Evolutionary conservation across 2,797 vertebrate genomes (phyloP).

Genomic region (Denticeps clupeoides): DNA sequence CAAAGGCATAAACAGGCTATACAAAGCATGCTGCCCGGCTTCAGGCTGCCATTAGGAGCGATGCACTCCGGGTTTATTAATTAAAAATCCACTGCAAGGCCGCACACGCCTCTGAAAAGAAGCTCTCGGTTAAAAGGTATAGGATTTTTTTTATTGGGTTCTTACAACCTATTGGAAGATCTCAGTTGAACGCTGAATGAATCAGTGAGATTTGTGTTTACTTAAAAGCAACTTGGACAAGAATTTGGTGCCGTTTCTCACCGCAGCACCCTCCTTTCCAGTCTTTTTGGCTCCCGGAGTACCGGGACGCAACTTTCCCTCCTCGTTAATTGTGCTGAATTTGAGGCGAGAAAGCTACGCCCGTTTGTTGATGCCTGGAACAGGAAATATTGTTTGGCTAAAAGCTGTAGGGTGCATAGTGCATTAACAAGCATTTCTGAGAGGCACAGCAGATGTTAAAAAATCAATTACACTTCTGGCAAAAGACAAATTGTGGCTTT

Average conservation of each 20-base stretch:
- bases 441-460: slow-evolving; percentile 10
- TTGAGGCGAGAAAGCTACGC: background rate
- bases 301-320: background rate
- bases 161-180: no score
- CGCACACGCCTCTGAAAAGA: background rate
- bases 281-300: no score
- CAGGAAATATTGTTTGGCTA: background rate
- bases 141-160: background rate
- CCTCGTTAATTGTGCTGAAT: background rate
- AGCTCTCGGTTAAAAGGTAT: slow-evolving; percentile 1
- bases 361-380: background rate
- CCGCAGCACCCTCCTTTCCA: no score
- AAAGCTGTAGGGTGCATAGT: background rate
- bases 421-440: slow-evolving; percentile 15
- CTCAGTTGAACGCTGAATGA: no score
- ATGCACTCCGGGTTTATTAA: slow-evolving; percentile 14
- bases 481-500: slow-evolving; percentile 24
- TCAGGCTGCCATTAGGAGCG: slow-evolving; percentile 11
- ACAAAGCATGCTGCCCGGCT: slow-evolving; percentile 12
- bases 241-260: no score
- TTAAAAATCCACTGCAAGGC: slow-evolving; percentile 11
- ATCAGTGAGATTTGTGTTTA: no score
- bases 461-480: slow-evolving; percentile 27
- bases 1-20: slow-evolving; percentile 55
- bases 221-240: no score